phyloP scores from a whole-genome alignment of 2,888 invertebrate species.

The Drosophila anomalata region DNA sequence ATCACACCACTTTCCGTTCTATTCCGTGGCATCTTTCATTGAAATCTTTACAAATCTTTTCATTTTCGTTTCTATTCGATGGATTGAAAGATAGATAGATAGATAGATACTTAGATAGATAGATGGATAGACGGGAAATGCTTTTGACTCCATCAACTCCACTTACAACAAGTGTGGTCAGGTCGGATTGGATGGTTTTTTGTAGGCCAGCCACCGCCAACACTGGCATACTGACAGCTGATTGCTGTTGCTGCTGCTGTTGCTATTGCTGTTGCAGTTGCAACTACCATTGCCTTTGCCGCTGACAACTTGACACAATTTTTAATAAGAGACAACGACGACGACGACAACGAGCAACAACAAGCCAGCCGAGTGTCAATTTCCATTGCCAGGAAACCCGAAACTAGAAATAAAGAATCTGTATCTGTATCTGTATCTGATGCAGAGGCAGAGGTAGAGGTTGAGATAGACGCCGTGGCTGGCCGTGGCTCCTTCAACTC shows the following conservation, averaged over 20 bases:
- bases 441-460: neutral
- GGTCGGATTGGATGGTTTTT: slow-evolving; percentile 39
- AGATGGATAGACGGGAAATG: slow-evolving; percentile 41
- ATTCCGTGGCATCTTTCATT: slow-evolving; percentile 14
- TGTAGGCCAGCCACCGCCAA: slow-evolving; percentile 59
- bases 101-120: neutral
- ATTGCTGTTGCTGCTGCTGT: slow-evolving; percentile 50
- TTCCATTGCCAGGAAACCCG: slow-evolving; percentile 56
- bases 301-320: slow-evolving; percentile 76
- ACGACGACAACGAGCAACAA: slow-evolving; percentile 18
- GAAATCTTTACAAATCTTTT: slow-evolving; percentile 32
- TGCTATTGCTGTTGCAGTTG: slow-evolving; percentile 17
- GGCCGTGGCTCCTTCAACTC: slow-evolving; percentile 12
- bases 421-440: slow-evolving; percentile 19
- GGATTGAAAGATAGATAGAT: neutral
- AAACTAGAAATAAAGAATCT: slow-evolving; percentile 17
- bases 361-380: slow-evolving; percentile 65
- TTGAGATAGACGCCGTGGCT: neutral
- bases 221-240: slow-evolving; percentile 66
- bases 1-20: slow-evolving; percentile 2
- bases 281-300: slow-evolving; percentile 28
- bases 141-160: slow-evolving; percentile 62
- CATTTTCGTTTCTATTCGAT: slow-evolving; percentile 33
- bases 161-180: slow-evolving; percentile 57
- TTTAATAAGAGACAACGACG: slow-evolving; percentile 50